Conservation (phyloP, 2,113 vertebrate genomes). For the Arizona elegans region DNA sequence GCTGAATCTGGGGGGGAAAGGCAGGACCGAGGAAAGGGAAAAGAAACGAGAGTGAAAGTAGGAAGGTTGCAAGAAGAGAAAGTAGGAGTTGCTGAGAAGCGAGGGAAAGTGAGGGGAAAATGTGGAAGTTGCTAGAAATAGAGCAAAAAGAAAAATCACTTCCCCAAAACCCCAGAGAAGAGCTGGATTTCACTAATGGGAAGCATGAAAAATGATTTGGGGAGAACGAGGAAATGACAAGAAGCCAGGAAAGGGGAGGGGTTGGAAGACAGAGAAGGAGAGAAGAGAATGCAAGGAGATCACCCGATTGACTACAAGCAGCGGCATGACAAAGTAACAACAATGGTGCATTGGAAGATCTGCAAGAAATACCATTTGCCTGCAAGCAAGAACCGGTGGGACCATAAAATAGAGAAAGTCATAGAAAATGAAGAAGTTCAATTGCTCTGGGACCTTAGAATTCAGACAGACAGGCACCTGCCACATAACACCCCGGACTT, state of each 20-base stretch:
- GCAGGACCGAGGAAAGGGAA: neutral
- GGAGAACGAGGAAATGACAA: neutral
- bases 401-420: too few species aligned
- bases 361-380: too few species aligned
- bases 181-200: neutral
- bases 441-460: too few species aligned
- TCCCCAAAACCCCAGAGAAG: neutral
- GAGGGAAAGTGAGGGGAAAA: neutral
- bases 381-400: too few species aligned
- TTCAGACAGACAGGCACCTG: too few species aligned
- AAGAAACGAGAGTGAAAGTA: neutral
- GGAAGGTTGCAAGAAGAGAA: neutral
- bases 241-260: too few species aligned
- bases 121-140: neutral
- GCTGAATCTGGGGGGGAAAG: neutral
- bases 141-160: neutral
- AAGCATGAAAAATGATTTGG: neutral
- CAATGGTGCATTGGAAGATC: too few species aligned
- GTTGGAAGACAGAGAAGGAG: neutral
- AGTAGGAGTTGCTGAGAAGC: neutral
- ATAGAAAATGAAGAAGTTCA: too few species aligned
- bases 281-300: neutral
- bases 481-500: too few species aligned
- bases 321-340: too few species aligned
- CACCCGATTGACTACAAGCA: too few species aligned